Conservation (phyloP, 2,113 vertebrate genomes). For the Motacilla tschutschensis region DNA sequence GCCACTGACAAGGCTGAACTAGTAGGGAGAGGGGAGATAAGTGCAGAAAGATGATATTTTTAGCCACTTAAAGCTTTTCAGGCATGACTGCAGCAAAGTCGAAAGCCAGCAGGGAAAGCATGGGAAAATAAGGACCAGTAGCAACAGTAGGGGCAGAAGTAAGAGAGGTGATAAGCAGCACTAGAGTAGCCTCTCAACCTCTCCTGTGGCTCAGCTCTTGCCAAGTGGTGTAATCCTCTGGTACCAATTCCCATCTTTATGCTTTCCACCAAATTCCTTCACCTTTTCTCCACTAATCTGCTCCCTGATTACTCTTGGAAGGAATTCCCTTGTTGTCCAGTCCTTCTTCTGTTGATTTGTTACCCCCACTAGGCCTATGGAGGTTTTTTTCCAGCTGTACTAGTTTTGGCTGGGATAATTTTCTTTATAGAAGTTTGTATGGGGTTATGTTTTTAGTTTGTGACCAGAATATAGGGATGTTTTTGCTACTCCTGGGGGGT, state of each 20-base stretch:
- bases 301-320: not conserved
- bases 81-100: too few relatives aligned
- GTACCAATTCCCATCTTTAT: not conserved
- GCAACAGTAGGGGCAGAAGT: not conserved
- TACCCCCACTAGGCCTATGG: rapidly evolving
- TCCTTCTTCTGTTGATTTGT: not conserved
- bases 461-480: not conserved
- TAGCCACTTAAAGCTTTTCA: not conserved
- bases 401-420: not conserved
- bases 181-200: not conserved
- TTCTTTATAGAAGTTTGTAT: not conserved
- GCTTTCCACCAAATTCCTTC: not conserved
- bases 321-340: not conserved
- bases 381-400: not conserved
- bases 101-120: not conserved
- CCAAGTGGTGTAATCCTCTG: not conserved
- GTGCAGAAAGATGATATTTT: not conserved
- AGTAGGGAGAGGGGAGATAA: not conserved
- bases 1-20: not conserved
- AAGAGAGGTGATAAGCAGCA: not conserved
- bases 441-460: not conserved
- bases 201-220: not conserved
- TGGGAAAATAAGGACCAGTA: not conserved
- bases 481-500: not conserved
- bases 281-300: not conserved